These are phyloP conservation scores for Zygaena filipendulae DNA, from an alignment of 2,888 invertebrate genomes.

Conservation along the genomic window DNA sequence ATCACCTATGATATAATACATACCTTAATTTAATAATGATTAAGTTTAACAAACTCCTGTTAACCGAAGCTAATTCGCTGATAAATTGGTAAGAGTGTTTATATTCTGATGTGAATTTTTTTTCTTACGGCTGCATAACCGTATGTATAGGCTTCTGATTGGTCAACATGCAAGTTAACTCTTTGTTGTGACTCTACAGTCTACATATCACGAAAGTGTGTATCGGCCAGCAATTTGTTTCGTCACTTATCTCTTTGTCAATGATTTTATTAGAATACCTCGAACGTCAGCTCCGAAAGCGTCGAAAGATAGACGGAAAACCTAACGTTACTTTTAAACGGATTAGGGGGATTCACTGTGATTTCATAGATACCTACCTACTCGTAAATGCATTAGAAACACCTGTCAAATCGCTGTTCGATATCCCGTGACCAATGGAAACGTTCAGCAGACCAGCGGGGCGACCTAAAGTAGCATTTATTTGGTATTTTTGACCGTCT, in stretches of 20 bases:
- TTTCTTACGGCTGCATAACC: slow-evolving; percentile 27
- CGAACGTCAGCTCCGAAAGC: too few relatives aligned
- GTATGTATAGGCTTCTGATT: slow-evolving; percentile 22
- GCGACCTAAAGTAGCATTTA: neutral
- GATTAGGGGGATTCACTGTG: too few relatives aligned
- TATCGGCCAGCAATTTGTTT: slow-evolving; percentile 23
- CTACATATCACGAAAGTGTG: slow-evolving; percentile 20
- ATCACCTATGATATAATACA: too few relatives aligned
- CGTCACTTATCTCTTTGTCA: slow-evolving; percentile 24
- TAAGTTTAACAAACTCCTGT: slow-evolving; percentile 20
- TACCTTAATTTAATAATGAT: too few relatives aligned
- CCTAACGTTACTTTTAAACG: too few relatives aligned
- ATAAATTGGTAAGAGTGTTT: slow-evolving; percentile 40
- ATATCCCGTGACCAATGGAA: neutral
- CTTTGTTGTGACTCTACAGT: slow-evolving; percentile 4
- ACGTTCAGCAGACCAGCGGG: neutral
- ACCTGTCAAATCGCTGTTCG: slow-evolving; percentile 24
- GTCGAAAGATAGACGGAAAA: too few relatives aligned
- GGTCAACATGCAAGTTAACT: slow-evolving; percentile 15
- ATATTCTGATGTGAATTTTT: slow-evolving; percentile 28
- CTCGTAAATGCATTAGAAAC: slow-evolving; percentile 22
- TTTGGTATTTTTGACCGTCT: neutral
- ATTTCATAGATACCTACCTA: too few relatives aligned
- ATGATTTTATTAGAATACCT: too few relatives aligned
- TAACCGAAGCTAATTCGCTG: slow-evolving; percentile 35